Conservation (phyloP, 35 echinoderm and acorn worm species). For the Lytechinus pictus region DNA sequence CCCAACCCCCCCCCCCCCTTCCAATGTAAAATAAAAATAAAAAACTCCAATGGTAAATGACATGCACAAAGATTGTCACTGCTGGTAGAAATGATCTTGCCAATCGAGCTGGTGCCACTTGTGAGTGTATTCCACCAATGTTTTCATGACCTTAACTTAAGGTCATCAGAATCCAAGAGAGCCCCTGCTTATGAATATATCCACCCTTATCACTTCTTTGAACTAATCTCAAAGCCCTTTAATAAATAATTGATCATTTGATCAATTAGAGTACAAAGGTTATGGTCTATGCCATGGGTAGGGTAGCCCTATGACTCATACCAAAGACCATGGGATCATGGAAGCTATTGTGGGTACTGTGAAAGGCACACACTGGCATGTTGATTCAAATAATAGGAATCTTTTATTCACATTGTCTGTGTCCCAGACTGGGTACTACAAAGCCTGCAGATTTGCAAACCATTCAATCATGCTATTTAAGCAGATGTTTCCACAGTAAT, state of each 20-base stretch:
- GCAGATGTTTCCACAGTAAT: conserved; percentile 10
- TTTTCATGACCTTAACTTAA: not conserved
- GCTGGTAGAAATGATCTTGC: no score
- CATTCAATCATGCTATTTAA: not conserved
- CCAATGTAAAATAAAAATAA: no score
- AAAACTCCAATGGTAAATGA: no score
- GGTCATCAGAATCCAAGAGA: not conserved
- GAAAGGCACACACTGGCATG: not conserved
- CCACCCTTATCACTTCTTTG: not conserved
- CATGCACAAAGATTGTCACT: no score
- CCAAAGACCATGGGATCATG: not conserved
- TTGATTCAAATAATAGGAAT: conserved; percentile 22
- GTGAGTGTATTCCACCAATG: not conserved
- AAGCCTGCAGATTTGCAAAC: not conserved
- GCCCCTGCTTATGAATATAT: not conserved
- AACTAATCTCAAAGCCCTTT: not conserved
- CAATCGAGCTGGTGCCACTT: no score
- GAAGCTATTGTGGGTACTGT: not conserved
- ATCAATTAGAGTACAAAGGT: not conserved
- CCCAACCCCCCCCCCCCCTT: no score
- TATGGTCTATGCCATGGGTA: not conserved
- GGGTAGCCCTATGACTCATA: conserved; percentile 28
- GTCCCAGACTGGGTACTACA: not conserved
- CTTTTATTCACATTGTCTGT: not conserved
- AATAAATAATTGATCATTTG: not conserved